Base-by-base conservation (phyloP, 2,888 invertebrate genomes). In the Balanococcus diminutus region DNA sequence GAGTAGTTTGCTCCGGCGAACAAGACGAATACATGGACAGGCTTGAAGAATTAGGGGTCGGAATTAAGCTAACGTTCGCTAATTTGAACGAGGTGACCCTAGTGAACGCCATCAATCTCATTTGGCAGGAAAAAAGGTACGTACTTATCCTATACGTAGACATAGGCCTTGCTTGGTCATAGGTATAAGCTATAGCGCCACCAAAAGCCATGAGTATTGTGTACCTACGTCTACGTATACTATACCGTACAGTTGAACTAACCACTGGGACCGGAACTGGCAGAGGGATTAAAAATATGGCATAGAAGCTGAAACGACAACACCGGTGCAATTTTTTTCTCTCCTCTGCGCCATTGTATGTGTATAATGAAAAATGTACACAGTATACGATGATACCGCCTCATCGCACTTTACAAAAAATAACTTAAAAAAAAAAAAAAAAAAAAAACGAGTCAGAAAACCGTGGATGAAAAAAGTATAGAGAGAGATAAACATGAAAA, bases 21-120 rank as follows among this genome's bases (percentile, higher is more conserved):
- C 75, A 75, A 28, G 2, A n/a, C 22, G 75, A 16, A 11, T 31
- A 75, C 25, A 75, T 75, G 75, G 32, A 22, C 32, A 75, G 75
- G 8, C 19, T 75, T n/a, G 75, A 75, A 75, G 32, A 75, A 32
- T n/a, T 75, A 32, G 75, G 75, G 5, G 75, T 75, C 8, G 75
- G 75, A 4, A n/a, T 75, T 6, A 32, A 22, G 32, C 32, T 75
- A 19, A 1, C 75, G 32, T 75, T 32, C 75, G 32, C 31, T 32
- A 32, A 31, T 75, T n/a, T 75, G 36, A 75, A 75, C 75, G 75
- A 75, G 25, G 75, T 75, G n/a, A 75, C 75, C 6, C 16, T 75
- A n/a, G 75, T 75, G 36, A 75, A 75, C 32, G 75, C 75, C 4
- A 32, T 75, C 32, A 75, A 75, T 25, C 75, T 75, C 32, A 75